Evolutionary conservation across 2,888 invertebrate genomes (phyloP).

Genomic region (Leucophora obtusa): DNA sequence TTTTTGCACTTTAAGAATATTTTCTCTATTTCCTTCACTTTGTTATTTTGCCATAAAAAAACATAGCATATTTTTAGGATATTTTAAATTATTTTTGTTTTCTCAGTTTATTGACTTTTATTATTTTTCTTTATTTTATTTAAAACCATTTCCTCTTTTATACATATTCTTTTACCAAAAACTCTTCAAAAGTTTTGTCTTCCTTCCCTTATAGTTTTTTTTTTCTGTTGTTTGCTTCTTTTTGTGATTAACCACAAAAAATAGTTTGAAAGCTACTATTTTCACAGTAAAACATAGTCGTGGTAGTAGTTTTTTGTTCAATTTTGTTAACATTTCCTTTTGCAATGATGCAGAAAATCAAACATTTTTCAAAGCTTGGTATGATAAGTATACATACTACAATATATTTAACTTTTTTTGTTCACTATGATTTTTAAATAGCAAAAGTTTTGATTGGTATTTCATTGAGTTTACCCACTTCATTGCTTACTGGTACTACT

Average conservation of each 20-base stretch:
- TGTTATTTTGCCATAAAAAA: background rate
- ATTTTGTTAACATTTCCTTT: slow-evolving; percentile 45
- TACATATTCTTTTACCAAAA: background rate
- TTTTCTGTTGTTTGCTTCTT: slow-evolving; percentile 1
- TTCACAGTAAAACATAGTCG: background rate
- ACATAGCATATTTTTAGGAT: background rate
- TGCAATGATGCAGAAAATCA: slow-evolving; percentile 59
- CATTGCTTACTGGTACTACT: slow-evolving; percentile 2
- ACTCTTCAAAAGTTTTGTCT: slow-evolving; percentile 3
- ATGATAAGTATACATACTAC: slow-evolving; percentile 25
- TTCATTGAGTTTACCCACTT: slow-evolving; percentile 32
- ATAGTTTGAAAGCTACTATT: slow-evolving; percentile 42
- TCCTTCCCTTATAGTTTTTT: background rate
- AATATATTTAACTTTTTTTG: background rate
- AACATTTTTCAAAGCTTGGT: slow-evolving; percentile 44
- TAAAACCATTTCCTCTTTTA: background rate
- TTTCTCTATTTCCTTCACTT: too few species aligned
- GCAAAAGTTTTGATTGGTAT: slow-evolving; percentile 45
- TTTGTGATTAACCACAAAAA: slow-evolving; percentile 46
- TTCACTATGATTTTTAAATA: slow-evolving; percentile 30
- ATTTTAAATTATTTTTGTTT: background rate
- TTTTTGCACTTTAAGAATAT: too few species aligned
- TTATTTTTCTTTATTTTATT: background rate
- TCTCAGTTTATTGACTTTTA: slow-evolving; percentile 2
- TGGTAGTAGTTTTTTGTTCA: slow-evolving; percentile 13